Evolutionary conservation across 2,113 vertebrate species (phyloP).

Genomic region (Corythaeola cristata): DNA sequence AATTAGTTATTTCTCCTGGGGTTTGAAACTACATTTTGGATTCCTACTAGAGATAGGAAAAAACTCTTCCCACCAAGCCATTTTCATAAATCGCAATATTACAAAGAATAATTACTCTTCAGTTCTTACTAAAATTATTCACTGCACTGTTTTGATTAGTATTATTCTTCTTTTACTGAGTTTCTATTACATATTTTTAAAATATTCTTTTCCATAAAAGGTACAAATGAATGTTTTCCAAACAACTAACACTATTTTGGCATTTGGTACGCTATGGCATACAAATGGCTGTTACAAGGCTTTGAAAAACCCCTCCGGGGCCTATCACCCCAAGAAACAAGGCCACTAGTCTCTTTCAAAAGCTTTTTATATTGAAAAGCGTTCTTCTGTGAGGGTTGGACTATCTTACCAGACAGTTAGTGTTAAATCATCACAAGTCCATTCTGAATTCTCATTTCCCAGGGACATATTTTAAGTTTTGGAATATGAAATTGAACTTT

Average conservation of each 20-base stretch:
- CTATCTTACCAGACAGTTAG: neutral
- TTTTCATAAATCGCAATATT: neutral
- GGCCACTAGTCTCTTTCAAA: neutral
- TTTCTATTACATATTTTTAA: neutral
- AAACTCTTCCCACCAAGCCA: neutral
- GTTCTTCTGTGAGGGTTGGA: neutral
- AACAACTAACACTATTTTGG: neutral
- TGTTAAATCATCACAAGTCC: neutral
- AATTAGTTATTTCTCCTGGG: conserved; percentile 7
- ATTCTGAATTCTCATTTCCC: neutral
- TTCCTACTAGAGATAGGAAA: neutral
- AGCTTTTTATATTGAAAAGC: neutral
- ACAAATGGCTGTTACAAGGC: neutral
- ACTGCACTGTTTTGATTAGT: neutral
- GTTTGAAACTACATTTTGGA: neutral
- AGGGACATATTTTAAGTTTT: neutral
- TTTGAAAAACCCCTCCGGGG: neutral
- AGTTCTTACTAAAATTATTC: neutral
- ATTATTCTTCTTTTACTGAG: neutral
- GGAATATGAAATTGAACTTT: neutral
- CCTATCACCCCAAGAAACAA: neutral
- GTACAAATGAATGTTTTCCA: neutral
- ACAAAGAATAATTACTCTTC: neutral
- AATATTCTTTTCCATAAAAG: neutral
- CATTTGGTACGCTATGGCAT: neutral